Conservation (phyloP, 2,113 vertebrate genomes). For the Nothobranchius kuhntae region DNA sequence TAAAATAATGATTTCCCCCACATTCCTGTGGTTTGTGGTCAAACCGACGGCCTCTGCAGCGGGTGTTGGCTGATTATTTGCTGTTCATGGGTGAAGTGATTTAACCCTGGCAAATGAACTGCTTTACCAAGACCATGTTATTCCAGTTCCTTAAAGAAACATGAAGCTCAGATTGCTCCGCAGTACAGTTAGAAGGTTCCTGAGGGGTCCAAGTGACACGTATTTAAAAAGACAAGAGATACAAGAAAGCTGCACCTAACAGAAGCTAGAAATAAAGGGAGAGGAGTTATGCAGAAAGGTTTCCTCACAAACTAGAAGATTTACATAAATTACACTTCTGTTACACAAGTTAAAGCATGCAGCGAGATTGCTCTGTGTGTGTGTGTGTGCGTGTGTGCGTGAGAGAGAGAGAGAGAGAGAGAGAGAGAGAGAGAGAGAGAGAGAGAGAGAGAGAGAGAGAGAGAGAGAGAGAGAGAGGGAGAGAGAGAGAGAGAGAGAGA, state of each 20-base stretch:
- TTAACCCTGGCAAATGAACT: slow-evolving; percentile 21
- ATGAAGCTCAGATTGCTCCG: slow-evolving; percentile 16
- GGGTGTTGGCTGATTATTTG: slow-evolving; percentile 25
- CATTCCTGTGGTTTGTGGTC: slow-evolving; percentile 56
- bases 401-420: neutral
- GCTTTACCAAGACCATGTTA: slow-evolving; percentile 17
- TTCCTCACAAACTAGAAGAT: neutral
- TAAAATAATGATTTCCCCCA: slow-evolving; percentile 37
- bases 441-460: too few species aligned
- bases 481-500: neutral
- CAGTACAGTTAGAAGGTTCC: neutral
- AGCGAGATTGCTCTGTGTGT: slow-evolving; percentile 1
- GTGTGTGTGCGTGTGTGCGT: neutral
- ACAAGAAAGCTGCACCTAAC: neutral
- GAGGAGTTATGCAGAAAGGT: neutral
- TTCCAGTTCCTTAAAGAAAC: slow-evolving; percentile 43
- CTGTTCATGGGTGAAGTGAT: slow-evolving; percentile 38
- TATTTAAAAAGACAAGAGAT: too few species aligned
- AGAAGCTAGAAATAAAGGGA: too few species aligned
- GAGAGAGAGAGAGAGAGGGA: neutral
- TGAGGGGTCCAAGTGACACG: neutral
- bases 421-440: neutral
- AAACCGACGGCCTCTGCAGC: slow-evolving; percentile 6
- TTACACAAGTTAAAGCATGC: slow-evolving; percentile 5
- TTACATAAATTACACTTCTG: neutral